phyloP scores from a whole-genome alignment of 2,797 vertebrate species.

The Sorex maritimensis region DNA sequence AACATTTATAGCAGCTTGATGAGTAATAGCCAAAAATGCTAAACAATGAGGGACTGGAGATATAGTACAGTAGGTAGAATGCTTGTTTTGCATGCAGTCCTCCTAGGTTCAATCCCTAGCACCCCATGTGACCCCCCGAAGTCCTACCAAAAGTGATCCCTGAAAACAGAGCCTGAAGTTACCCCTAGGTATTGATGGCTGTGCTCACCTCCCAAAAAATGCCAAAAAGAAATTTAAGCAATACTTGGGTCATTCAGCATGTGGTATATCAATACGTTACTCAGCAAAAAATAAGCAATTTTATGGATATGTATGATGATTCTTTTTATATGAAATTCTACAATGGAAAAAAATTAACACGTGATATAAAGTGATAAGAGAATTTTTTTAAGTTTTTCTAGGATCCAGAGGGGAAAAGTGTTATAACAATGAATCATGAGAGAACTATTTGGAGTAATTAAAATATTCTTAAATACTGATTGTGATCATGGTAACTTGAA shows the following conservation, averaged over 20 bases:
- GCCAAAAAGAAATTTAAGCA: too few species aligned
- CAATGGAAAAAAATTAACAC: neutral
- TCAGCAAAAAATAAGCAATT: neutral
- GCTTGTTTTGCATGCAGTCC: too few species aligned
- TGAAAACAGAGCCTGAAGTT: too few species aligned
- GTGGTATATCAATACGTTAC: too few species aligned
- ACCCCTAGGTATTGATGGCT: too few species aligned
- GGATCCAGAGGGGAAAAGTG: neutral
- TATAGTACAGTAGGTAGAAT: too few species aligned
- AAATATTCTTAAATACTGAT: slow-evolving; percentile 15
- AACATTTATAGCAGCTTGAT: neutral
- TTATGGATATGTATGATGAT: neutral
- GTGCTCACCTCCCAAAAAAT: too few species aligned
- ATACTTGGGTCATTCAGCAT: too few species aligned
- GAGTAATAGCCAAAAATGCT: neutral
- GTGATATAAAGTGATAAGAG: neutral
- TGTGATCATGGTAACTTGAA: neutral
- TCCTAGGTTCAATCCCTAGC: too few species aligned
- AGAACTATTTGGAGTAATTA: slow-evolving; percentile 14
- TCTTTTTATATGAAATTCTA: neutral
- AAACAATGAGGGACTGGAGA: neutral
- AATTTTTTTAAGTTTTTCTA: neutral
- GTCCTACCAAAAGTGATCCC: too few species aligned
- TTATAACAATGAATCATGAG: neutral
- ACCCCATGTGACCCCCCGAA: too few species aligned